Percentiles rank a stretch among this genome's conserved stretches.
Evolutionary conservation across 2,797 vertebrate genomes (phyloP).

Genomic region (Margarornis squamiger): DNA sequence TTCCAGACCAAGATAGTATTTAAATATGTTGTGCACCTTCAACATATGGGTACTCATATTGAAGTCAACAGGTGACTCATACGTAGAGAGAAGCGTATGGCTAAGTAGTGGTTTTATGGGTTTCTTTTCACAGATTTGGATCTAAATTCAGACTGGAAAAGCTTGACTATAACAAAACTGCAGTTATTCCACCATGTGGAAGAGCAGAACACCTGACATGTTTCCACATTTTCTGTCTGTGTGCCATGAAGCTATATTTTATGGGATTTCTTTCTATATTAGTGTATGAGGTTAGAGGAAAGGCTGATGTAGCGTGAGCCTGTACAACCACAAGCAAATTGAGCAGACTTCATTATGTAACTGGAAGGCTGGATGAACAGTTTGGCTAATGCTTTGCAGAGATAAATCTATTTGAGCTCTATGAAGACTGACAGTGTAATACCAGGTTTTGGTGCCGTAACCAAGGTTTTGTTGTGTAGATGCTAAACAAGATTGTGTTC

Average conservation of each 20-base stretch:
- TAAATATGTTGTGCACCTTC: constrained; percentile 3
- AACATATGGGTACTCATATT: neutral
- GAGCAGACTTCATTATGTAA: neutral
- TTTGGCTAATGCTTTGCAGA: neutral
- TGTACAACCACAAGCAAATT: neutral
- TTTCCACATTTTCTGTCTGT: neutral
- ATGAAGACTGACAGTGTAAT: neutral
- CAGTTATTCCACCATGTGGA: neutral
- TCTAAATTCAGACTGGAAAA: neutral
- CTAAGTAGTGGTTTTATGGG: neutral
- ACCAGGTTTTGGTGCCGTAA: neutral
- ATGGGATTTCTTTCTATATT: neutral
- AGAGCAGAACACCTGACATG: neutral
- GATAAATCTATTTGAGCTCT: neutral
- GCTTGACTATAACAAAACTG: neutral
- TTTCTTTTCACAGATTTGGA: neutral
- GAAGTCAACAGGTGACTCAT: constrained; percentile 50
- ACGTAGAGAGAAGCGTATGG: constrained; percentile 8
- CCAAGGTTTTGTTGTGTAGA: neutral
- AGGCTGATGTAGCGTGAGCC: neutral
- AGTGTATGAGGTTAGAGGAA: neutral
- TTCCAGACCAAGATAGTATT: neutral
- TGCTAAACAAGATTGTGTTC: neutral
- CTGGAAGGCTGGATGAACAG: neutral
- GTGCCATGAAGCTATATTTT: neutral